Conservation (phyloP, 2,797 vertebrate species). For the Lerista edwardsae region DNA sequence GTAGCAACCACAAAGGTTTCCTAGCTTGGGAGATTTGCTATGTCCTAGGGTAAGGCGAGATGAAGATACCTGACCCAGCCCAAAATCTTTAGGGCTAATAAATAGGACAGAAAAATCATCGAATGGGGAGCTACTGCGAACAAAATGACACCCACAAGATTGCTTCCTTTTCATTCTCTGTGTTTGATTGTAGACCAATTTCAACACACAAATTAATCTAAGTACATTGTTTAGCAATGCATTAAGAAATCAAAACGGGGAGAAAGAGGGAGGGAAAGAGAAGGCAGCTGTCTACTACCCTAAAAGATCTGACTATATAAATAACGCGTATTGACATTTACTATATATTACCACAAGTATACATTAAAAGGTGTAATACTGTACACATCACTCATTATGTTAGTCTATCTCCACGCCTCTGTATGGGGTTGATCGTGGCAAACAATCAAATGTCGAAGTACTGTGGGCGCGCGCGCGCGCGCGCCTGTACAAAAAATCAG, state of each 20-base stretch:
- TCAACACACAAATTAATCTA: conserved; percentile 57
- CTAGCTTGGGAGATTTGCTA: conserved; percentile 55
- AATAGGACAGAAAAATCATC: conserved; percentile 50
- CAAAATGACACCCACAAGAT: conserved; percentile 66
- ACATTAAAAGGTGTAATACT: conserved; percentile 3
- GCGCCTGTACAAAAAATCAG: conserved; percentile 20
- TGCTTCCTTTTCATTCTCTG: conserved; percentile 67
- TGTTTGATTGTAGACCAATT: conserved; percentile 49
- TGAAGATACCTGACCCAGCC: not conserved
- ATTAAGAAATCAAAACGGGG: conserved; percentile 45
- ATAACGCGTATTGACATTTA: not conserved
- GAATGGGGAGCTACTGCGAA: conserved; percentile 6
- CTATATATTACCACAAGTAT: not conserved
- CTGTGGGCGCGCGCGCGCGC: not conserved
- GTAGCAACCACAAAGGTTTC: conserved; percentile 35
- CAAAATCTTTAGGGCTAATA: conserved; percentile 32
- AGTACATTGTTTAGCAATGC: conserved; percentile 62
- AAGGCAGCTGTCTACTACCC: not conserved
- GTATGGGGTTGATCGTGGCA: not conserved
- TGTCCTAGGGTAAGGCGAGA: not conserved
- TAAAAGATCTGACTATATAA: not conserved
- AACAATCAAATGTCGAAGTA: not conserved
- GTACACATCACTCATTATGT: not conserved
- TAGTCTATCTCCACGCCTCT: not conserved
- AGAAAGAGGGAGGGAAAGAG: not conserved